Evolutionary conservation across 1,140 invertebrate genomes (phyloP).

Genomic region (Bombus picipes): DNA sequence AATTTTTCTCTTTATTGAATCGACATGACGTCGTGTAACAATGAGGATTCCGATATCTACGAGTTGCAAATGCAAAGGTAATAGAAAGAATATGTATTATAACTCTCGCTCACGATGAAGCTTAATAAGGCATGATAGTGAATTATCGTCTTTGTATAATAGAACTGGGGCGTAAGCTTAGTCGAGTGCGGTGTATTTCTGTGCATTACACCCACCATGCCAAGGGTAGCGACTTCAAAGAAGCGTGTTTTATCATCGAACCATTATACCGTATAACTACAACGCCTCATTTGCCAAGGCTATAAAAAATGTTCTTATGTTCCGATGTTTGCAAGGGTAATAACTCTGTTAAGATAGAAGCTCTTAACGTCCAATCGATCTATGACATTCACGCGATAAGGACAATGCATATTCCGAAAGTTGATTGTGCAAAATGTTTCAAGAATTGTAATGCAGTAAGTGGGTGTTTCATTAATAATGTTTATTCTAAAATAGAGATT

Average conservation of each 20-base stretch:
- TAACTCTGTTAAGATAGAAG: neutral
- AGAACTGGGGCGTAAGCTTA: slow-evolving; percentile 51
- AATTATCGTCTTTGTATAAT: slow-evolving; percentile 58
- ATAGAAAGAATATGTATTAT: neutral
- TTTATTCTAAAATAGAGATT: too few species aligned
- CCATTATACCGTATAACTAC: slow-evolving; percentile 41
- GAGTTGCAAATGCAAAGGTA: slow-evolving; percentile 31
- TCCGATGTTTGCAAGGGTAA: neutral
- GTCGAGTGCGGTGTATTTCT: slow-evolving; percentile 25
- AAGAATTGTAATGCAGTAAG: neutral
- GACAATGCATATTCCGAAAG: neutral
- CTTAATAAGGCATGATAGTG: slow-evolving; percentile 59
- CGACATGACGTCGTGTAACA: slow-evolving; percentile 7
- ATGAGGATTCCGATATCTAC: neutral
- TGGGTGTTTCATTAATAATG: neutral
- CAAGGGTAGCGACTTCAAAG: slow-evolving; percentile 50
- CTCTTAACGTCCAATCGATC: neutral
- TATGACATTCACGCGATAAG: neutral
- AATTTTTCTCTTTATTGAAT: neutral
- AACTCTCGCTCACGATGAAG: slow-evolving; percentile 26
- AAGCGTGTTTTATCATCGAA: slow-evolving; percentile 61
- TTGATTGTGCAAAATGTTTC: neutral
- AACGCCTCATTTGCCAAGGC: slow-evolving; percentile 56
- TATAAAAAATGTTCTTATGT: slow-evolving; percentile 53
- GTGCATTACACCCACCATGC: slow-evolving; percentile 45